phyloP scores from a whole-genome alignment of 2,888 invertebrate species.

The Mycalesis mineus region DNA sequence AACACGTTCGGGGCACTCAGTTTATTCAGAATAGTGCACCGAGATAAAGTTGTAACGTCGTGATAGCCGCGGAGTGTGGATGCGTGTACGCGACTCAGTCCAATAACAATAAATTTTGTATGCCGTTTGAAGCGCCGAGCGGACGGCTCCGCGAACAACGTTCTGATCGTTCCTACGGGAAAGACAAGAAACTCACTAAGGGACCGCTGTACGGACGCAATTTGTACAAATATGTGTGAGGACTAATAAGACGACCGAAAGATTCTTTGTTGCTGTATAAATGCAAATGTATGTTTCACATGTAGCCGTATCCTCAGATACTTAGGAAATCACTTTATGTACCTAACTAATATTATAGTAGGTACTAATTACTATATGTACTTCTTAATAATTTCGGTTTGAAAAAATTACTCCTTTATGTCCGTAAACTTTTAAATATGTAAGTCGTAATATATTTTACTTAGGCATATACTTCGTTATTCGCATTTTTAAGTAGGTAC shows the following conservation, averaged over 20 bases:
- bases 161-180: constrained; percentile 20
- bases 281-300: background rate
- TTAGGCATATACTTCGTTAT: too few species aligned
- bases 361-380: too few species aligned
- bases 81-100: constrained; percentile 71
- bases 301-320: too few species aligned
- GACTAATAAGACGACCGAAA: background rate
- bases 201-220: constrained; percentile 19
- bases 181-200: constrained; percentile 22
- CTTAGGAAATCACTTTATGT: too few species aligned
- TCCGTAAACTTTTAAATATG: too few species aligned
- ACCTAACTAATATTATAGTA: too few species aligned
- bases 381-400: too few species aligned
- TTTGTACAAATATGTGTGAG: constrained; percentile 22
- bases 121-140: constrained; percentile 70
- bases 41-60: constrained; percentile 72
- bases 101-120: constrained; percentile 77
- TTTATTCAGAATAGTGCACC: constrained; percentile 39
- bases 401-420: too few species aligned
- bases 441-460: too few species aligned
- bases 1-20: constrained; percentile 31
- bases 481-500: too few species aligned
- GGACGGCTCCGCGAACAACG: constrained; percentile 29
- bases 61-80: constrained; percentile 76
- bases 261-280: background rate